Base-by-base conservation (phyloP, 2,113 vertebrate species). In the Bufo gargarizans region DNA sequence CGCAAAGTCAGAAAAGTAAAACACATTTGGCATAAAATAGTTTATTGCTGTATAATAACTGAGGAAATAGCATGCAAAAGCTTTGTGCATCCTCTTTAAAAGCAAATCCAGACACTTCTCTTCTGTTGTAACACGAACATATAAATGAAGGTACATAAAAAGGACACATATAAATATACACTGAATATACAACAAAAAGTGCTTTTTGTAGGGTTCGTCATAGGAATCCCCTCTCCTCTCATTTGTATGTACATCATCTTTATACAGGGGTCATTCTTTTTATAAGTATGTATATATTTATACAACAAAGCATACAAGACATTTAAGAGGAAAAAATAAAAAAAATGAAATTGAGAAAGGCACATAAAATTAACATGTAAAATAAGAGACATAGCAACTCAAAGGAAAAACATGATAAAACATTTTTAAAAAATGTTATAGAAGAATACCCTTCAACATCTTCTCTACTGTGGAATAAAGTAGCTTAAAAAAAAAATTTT, bases 31-130 rank as follows among this genome's bases (percentile, higher is more conserved):
- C 81, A 84, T 89, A 84, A 89, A 89, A 84, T 89, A 69, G 77
- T 89, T 89, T 89, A 89, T 89, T 89, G 82, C 61, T 78, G 72
- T 88, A 89, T n/a, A 89, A 89, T 69, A 77, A 72, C 20, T 76
- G 20, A 61, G 47, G 69, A 82, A 82, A 87, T 13, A 55, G 56
- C 81, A 84, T 58, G 56, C 86, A 77, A 43, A 77, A 65, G 81
- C 58, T 43, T 84, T 45, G 47, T n/a, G 65, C 33, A 82, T 82
- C 50, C 43, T 76, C 53, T 2, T 16, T 82, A 74, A 88, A 88
- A 76, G 78, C 67, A 72, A 58, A 82, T 47, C 1, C 49, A 72
- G 55, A 82, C 65, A 81, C 13, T 8, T 49, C 20, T 76, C 55
- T 43, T 79, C 12, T 58, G 6, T 58, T n/a, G 22, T 74, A 56